A percentile compares a stretch with the other conserved stretches of the same genome.
phyloP scores from a whole-genome alignment of 2,797 vertebrate genomes.

The Cryptoblepharus egeriae region DNA sequence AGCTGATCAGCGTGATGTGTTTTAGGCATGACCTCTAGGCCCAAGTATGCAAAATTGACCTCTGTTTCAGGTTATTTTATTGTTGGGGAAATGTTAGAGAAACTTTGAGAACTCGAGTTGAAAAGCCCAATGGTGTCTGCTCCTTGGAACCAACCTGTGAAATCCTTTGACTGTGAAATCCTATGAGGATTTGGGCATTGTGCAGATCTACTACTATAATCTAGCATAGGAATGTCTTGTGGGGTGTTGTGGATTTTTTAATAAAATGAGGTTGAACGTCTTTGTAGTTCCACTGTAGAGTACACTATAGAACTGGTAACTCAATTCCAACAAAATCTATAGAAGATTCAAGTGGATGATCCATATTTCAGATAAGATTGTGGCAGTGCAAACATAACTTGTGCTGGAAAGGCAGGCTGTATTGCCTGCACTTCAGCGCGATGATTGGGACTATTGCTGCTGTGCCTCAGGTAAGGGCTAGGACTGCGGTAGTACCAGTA shows the following conservation, averaged over 20 bases:
- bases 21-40: background rate
- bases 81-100: background rate
- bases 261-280: background rate
- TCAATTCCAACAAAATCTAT: background rate
- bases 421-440: no score
- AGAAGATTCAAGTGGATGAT: background rate
- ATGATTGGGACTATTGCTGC: no score
- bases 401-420: no score
- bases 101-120: background rate
- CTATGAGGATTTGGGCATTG: background rate
- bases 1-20: background rate
- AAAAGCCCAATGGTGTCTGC: background rate
- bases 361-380: background rate
- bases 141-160: background rate
- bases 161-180: background rate
- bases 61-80: background rate
- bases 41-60: background rate
- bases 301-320: background rate
- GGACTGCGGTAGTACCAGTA: no score
- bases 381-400: no score
- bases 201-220: background rate
- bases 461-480: no score
- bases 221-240: background rate
- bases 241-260: background rate
- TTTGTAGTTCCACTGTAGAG: background rate